phyloP scores from a whole-genome alignment of 2,888 invertebrate genomes.

The Nasonia oneida region DNA sequence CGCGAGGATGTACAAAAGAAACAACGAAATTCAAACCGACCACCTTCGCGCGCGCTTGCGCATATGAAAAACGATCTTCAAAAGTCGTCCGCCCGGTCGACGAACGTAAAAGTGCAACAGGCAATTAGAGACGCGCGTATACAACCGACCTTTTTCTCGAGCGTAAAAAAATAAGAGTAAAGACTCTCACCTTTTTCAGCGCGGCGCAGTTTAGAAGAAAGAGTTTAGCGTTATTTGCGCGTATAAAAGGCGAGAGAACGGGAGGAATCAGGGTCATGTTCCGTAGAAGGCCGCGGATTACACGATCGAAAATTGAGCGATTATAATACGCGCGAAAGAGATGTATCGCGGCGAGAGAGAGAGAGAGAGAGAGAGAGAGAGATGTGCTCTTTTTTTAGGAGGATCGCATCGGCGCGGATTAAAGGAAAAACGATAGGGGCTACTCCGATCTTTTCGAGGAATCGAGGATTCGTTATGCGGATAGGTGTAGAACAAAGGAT shows the following conservation, averaged over 20 bases:
- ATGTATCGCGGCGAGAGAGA: not conserved
- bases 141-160: not conserved
- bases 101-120: not conserved
- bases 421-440: not conserved
- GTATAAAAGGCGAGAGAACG: not conserved
- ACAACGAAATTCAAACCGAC: not conserved
- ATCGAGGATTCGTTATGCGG: not conserved
- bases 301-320: constrained; percentile 28
- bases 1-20: not conserved
- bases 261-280: not conserved
- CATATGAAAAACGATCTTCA: constrained; percentile 24
- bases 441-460: not conserved
- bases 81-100: not conserved
- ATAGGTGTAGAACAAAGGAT: not conserved
- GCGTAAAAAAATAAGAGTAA: not conserved
- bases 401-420: not conserved
- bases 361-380: no score
- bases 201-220: not conserved
- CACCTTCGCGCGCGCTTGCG: not conserved
- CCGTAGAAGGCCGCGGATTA: constrained; percentile 21
- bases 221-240: not conserved
- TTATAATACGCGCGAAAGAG: constrained; percentile 15
- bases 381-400: not conserved
- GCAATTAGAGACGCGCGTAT: constrained; percentile 21
- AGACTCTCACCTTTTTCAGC: not conserved